Evolutionary conservation across 35 echinoderm and acorn worm species (phyloP), one percentile per base, ranked within the genome.

Genomic region (Acanthaster planci): DNA sequence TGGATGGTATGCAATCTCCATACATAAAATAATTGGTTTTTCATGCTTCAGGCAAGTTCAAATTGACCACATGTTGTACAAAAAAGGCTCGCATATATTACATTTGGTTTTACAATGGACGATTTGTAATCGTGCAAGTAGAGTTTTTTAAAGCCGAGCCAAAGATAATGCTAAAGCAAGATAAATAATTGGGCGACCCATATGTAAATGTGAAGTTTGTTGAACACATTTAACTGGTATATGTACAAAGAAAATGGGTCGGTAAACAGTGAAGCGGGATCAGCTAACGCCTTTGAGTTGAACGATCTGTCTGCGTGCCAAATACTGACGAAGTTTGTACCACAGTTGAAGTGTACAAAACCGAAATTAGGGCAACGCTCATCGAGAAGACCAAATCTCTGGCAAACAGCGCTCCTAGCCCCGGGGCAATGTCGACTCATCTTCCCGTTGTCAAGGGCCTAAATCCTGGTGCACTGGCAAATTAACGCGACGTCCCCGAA

Each of bases 401-500:
- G 34, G 34, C 64, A 72, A 72, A 47, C 42, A 6, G 42, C 26
- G 23, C 64, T 35, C 30, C 6, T 8, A 3, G 64, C 64, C 64
- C 64, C 64, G 7, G 56, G 64, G 64, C 64, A 34, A 0, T 72
- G n/a, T 26, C 64, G 64, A 72, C 26, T 30, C 64, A 72, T 72
- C 64, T 34, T 12, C 64, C 64, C 64, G 64, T 72, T 72, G 64
- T 72, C 64, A 72, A 72, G 64, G 23, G 64, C 14, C 64, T 14
- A 72, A 72, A 72, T 72, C 64, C 64, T 26, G 30, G 64, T 72
- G 64, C 64, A 34, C 64, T 72, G 64, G 64, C 34, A 72, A 72
- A 72, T 72, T 72, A 72, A 72, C 64, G 64, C 64, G 34, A 72
- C 23, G 64, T 72, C 64, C 64, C 64, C 64, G 64, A 72, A 72